phyloP scores from a whole-genome alignment of 2,113 vertebrate genomes.

The Tachysurus fulvidraco region DNA sequence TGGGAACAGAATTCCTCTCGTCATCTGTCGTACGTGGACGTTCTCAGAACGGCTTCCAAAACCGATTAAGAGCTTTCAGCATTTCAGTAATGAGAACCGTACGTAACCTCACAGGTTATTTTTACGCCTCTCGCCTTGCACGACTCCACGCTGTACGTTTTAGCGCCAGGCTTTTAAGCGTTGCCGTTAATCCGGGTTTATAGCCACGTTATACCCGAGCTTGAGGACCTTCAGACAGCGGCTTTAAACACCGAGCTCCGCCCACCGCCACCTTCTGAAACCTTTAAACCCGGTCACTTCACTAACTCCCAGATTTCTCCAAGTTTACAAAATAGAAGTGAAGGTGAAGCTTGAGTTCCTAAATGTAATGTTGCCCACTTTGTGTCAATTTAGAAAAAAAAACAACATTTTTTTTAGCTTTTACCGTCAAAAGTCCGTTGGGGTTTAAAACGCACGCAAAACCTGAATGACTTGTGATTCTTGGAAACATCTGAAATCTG shows the following conservation, averaged over 20 bases:
- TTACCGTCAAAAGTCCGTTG: not conserved
- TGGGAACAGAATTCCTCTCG: not conserved
- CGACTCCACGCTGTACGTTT: not conserved
- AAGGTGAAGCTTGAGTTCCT: not conserved
- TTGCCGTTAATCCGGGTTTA: not conserved
- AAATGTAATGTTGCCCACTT: no score
- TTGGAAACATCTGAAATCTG: not conserved
- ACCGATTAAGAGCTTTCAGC: not conserved
- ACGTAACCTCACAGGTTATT: not conserved
- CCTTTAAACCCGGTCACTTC: not conserved
- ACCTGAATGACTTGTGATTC: not conserved
- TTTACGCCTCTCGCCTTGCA: no score
- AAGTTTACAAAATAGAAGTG: not conserved
- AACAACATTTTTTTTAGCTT: no score
- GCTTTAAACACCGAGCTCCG: not conserved
- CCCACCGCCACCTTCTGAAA: not conserved
- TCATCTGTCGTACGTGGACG: not conserved
- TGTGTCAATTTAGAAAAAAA: no score
- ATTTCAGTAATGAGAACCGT: not conserved
- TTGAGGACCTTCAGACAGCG: not conserved
- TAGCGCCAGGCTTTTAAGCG: not conserved
- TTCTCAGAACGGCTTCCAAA: not conserved
- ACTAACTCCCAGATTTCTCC: not conserved
- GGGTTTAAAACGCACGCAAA: not conserved
- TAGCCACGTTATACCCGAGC: not conserved